Evolutionary conservation across 2,888 invertebrate genomes (phyloP).

Genomic region (Agrotis exclamationis): DNA sequence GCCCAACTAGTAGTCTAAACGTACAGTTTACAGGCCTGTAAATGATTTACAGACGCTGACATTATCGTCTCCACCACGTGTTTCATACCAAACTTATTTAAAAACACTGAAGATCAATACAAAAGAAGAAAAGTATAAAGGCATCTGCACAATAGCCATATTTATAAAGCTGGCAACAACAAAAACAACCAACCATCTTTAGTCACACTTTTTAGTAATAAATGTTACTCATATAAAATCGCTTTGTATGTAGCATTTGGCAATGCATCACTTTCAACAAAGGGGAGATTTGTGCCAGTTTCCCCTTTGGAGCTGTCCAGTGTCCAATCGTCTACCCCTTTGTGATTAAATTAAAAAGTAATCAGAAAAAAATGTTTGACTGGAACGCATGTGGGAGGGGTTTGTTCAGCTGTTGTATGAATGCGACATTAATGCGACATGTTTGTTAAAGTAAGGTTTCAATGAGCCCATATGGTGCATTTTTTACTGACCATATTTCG

Average conservation of each 20-base stretch:
- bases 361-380: conserved; percentile 35
- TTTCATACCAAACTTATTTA: not conserved
- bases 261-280: conserved; percentile 35
- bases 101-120: not conserved
- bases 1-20: not conserved
- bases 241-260: conserved; percentile 40
- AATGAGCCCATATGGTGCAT: not conserved
- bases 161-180: conserved; percentile 6
- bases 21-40: not conserved
- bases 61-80: too few relatives aligned
- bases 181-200: not conserved
- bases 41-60: not conserved
- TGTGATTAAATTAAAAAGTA: conserved; percentile 41
- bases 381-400: conserved; percentile 18
- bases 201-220: conserved; percentile 30
- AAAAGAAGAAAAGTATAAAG: not conserved
- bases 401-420: conserved; percentile 19
- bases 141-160: not conserved
- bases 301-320: conserved; percentile 20
- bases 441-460: conserved; percentile 4
- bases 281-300: conserved; percentile 26
- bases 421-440: not conserved
- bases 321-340: conserved; percentile 25
- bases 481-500: not conserved
- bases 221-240: conserved; percentile 25